Conservation (phyloP, 1,140 invertebrate genomes). For the Drosophila bifasciata region DNA sequence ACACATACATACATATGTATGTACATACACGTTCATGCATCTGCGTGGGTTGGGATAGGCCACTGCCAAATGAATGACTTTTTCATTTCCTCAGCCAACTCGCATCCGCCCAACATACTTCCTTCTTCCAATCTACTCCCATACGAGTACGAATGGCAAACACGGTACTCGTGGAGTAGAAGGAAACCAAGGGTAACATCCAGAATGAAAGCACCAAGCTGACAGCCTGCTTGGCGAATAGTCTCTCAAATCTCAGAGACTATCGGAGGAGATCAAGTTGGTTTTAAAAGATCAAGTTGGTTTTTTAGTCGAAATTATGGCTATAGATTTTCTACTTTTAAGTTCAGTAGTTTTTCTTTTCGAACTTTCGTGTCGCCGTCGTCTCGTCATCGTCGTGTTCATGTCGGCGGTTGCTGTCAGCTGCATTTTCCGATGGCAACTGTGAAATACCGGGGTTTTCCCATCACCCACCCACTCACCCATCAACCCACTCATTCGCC, state of each 20-base stretch:
- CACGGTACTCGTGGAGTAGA: conserved; percentile 10
- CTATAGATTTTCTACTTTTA: background rate
- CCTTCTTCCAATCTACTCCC: conserved; percentile 9
- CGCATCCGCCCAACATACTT: conserved; percentile 21
- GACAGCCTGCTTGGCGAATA: too few species aligned
- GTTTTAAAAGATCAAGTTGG: too few species aligned
- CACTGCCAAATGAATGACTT: conserved; percentile 42
- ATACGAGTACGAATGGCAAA: conserved; percentile 19
- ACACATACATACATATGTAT: conserved; percentile 1
- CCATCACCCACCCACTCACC: background rate
- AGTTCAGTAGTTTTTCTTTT: conserved; percentile 5
- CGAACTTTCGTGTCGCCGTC: conserved; percentile 2
- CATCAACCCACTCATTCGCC: conserved; percentile 25
- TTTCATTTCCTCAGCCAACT: conserved; percentile 58
- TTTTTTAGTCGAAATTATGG: conserved; percentile 4
- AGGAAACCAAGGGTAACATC: too few species aligned
- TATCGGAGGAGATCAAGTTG: too few species aligned
- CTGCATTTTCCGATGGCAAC: conserved; percentile 51
- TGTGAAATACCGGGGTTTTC: conserved; percentile 38
- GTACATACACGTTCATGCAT: background rate
- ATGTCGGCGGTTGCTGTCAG: conserved; percentile 50
- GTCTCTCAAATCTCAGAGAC: too few species aligned
- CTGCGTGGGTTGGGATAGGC: background rate
- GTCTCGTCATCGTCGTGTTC: conserved; percentile 15
- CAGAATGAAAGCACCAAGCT: too few species aligned